phyloP scores from a whole-genome alignment of 2,888 invertebrate species.

The Leucoptera coffeella region DNA sequence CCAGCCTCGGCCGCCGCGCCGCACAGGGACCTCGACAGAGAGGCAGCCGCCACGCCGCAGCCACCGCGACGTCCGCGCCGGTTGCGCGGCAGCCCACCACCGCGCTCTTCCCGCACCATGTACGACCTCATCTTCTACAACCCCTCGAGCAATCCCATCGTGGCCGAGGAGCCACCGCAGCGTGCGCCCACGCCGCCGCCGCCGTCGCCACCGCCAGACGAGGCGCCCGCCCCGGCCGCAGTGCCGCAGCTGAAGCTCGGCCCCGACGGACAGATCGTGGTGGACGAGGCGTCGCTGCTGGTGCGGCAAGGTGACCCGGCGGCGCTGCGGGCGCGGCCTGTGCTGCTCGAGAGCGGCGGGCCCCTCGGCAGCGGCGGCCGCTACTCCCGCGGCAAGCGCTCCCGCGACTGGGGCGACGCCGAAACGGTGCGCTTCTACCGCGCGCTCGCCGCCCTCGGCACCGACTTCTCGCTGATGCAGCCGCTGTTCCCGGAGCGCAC shows the following conservation, averaged over 20 bases:
- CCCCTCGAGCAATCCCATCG: slow-evolving; percentile 71
- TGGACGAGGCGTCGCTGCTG: slow-evolving; percentile 79
- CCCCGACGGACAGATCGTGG: slow-evolving; percentile 74
- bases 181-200: too few relatives aligned
- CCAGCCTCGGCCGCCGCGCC: too few relatives aligned
- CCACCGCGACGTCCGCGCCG: too few relatives aligned
- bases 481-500: slow-evolving; percentile 73
- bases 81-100: too few relatives aligned
- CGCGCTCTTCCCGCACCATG: slow-evolving; percentile 71
- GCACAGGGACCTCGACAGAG: slow-evolving; percentile 22
- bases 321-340: slow-evolving; percentile 59
- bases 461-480: slow-evolving; percentile 88
- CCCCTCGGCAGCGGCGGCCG: slow-evolving; percentile 52
- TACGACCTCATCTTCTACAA: slow-evolving; percentile 90
- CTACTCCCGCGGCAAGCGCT: slow-evolving; percentile 60
- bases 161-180: too few relatives aligned
- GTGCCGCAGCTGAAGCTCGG: slow-evolving; percentile 84
- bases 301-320: too few relatives aligned
- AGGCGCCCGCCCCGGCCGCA: slow-evolving; percentile 48
- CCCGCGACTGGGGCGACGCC: slow-evolving; percentile 67
- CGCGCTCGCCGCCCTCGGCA: slow-evolving; percentile 82
- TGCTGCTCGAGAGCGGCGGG: slow-evolving; percentile 51
- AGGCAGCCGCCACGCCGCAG: slow-evolving; percentile 23
- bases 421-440: slow-evolving; percentile 90
- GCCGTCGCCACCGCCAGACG: slow-evolving; percentile 12